phyloP scores from a whole-genome alignment of 2,797 vertebrate species.

The Lacerta viridis region DNA sequence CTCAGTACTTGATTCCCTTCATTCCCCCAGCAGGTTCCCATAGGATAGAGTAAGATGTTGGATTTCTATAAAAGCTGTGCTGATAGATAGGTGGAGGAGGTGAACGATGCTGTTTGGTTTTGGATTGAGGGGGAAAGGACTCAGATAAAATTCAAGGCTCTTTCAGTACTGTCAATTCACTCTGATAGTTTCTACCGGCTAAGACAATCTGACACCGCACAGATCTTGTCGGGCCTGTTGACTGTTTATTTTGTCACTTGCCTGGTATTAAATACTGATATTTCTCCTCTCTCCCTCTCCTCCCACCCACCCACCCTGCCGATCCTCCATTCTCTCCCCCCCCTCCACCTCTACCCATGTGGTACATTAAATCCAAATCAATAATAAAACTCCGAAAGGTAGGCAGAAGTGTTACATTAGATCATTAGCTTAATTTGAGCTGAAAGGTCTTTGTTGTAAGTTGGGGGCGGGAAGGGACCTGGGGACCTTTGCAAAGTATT shows the following conservation, averaged over 20 bases:
- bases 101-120: slow-evolving; percentile 76
- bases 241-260: slow-evolving; percentile 82
- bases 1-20: slow-evolving; percentile 81
- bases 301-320: slow-evolving; percentile 39
- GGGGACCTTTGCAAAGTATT: slow-evolving; percentile 90
- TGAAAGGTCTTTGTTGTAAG: slow-evolving; percentile 88
- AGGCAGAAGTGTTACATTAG: slow-evolving; percentile 83
- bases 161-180: slow-evolving; percentile 72
- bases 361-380: slow-evolving; percentile 72
- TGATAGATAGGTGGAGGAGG: slow-evolving; percentile 82
- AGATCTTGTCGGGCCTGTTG: slow-evolving; percentile 73
- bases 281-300: slow-evolving; percentile 67
- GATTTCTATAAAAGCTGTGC: slow-evolving; percentile 81
- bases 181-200: slow-evolving; percentile 73
- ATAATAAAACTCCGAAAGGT: slow-evolving; percentile 77
- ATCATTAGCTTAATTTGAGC: slow-evolving; percentile 92
- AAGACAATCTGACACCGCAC: slow-evolving; percentile 77
- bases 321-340: slow-evolving; percentile 9
- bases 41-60: slow-evolving; percentile 83
- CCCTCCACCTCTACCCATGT: slow-evolving; percentile 22
- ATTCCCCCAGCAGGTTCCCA: slow-evolving; percentile 83
- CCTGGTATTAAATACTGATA: slow-evolving; percentile 80
- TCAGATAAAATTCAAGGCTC: slow-evolving; percentile 76
- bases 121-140: slow-evolving; percentile 63
- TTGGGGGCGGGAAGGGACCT: slow-evolving; percentile 85